phyloP scores from a whole-genome alignment of 2,113 vertebrate species.

The Saccopteryx bilineata region DNA sequence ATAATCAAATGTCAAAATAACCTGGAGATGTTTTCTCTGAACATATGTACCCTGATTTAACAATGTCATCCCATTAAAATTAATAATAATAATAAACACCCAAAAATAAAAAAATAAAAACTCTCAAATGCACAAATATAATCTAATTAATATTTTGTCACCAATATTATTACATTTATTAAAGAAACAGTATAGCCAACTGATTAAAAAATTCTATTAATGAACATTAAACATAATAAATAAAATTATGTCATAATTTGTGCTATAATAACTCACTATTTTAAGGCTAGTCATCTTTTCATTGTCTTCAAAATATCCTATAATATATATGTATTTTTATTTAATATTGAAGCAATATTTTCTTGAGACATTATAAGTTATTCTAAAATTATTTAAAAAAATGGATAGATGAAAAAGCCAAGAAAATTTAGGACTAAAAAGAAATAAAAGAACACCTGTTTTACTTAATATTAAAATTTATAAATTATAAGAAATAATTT shows the following conservation, averaged over 20 bases:
- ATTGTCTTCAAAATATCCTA: conserved; percentile 14
- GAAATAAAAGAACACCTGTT: background rate
- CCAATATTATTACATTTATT: background rate
- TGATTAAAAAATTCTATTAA: background rate
- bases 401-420: background rate
- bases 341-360: conserved; percentile 8
- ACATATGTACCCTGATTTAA: too few relatives aligned
- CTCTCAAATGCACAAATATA: background rate
- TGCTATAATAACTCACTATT: conserved; percentile 30
- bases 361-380: background rate
- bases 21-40: too few relatives aligned
- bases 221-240: conserved; percentile 19
- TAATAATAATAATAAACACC: too few relatives aligned
- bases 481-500: background rate
- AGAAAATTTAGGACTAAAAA: conserved; percentile 23
- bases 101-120: too few relatives aligned
- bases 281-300: background rate
- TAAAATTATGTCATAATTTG: background rate
- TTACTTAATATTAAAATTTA: background rate
- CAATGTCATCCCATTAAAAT: too few relatives aligned
- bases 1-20: too few relatives aligned
- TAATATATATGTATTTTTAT: background rate
- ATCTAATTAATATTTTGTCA: background rate
- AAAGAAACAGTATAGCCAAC: background rate
- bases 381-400: conserved; percentile 1